Evolutionary conservation across 2,113 vertebrate species (phyloP).

Genomic region (Aptenodytes forsteri): DNA sequence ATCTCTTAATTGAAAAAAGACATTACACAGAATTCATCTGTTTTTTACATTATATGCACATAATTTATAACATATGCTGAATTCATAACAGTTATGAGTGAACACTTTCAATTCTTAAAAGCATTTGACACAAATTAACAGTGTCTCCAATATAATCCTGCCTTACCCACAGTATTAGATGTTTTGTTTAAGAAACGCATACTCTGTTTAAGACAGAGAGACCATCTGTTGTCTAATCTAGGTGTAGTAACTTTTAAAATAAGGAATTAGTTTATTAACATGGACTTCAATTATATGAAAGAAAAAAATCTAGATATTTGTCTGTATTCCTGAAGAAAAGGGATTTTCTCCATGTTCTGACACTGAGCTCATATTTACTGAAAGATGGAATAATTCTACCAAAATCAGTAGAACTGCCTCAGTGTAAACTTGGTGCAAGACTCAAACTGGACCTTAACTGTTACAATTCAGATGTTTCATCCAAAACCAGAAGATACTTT

Average conservation of each 20-base stretch:
- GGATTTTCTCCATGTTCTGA: background rate
- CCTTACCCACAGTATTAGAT: background rate
- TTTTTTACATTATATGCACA: background rate
- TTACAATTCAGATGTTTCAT: background rate
- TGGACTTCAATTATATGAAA: background rate
- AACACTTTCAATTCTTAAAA: conserved; percentile 40
- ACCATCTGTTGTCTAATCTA: background rate
- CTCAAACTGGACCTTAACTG: background rate
- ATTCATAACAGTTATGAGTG: background rate
- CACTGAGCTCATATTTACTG: background rate
- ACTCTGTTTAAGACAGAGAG: background rate
- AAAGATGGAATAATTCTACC: background rate
- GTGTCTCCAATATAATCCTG: conserved; percentile 23
- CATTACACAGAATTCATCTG: background rate
- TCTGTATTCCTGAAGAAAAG: background rate
- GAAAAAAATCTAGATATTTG: background rate
- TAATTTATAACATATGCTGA: conserved; percentile 34
- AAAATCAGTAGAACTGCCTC: background rate
- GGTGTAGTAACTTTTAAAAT: background rate
- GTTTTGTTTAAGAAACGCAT: background rate
- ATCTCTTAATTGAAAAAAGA: conserved; percentile 23
- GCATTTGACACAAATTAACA: conserved; percentile 14
- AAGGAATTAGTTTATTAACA: background rate
- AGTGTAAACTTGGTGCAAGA: background rate
- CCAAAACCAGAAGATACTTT: background rate